These are phyloP conservation scores for Drosophila rellima DNA, from an alignment of 2,888 invertebrate species.

Conservation along the genomic window DNA sequence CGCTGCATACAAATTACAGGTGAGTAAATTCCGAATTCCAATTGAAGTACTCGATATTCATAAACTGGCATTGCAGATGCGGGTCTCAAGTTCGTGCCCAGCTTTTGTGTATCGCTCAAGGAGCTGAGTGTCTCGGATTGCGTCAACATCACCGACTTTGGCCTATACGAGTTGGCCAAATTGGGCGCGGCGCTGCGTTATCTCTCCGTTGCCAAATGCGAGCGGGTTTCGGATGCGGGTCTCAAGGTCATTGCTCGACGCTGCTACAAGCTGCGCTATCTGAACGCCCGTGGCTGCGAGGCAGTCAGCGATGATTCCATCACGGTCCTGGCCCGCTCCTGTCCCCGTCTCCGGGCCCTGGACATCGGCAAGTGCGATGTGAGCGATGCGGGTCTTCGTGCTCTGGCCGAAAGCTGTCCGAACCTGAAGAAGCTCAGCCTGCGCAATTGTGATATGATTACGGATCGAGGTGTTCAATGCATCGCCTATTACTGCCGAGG, in stretches of 20 bases:
- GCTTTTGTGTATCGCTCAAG: slow-evolving; percentile 93
- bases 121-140: slow-evolving; percentile 97
- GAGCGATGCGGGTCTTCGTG: slow-evolving; percentile 94
- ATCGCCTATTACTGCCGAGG: slow-evolving; percentile 96
- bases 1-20: slow-evolving; percentile 95
- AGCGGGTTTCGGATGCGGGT: slow-evolving; percentile 96
- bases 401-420: slow-evolving; percentile 95
- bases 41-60: not conserved
- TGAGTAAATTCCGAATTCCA: slow-evolving; percentile 78
- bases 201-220: slow-evolving; percentile 97
- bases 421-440: slow-evolving; percentile 96
- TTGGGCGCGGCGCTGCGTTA: slow-evolving; percentile 95
- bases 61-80: slow-evolving; percentile 87
- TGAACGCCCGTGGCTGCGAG: slow-evolving; percentile 96
- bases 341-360: slow-evolving; percentile 93
- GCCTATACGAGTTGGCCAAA: slow-evolving; percentile 95
- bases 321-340: slow-evolving; percentile 93
- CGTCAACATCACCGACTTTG: slow-evolving; percentile 94
- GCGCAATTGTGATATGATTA: slow-evolving; percentile 95
- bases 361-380: slow-evolving; percentile 98
- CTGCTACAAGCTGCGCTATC: slow-evolving; percentile 94
- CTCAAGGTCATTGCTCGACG: slow-evolving; percentile 94
- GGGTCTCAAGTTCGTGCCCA: slow-evolving; percentile 96
- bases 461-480: slow-evolving; percentile 94
- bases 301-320: slow-evolving; percentile 97